phyloP scores from a whole-genome alignment of 2,113 vertebrate species.

The Clarias macrocephalus region DNA sequence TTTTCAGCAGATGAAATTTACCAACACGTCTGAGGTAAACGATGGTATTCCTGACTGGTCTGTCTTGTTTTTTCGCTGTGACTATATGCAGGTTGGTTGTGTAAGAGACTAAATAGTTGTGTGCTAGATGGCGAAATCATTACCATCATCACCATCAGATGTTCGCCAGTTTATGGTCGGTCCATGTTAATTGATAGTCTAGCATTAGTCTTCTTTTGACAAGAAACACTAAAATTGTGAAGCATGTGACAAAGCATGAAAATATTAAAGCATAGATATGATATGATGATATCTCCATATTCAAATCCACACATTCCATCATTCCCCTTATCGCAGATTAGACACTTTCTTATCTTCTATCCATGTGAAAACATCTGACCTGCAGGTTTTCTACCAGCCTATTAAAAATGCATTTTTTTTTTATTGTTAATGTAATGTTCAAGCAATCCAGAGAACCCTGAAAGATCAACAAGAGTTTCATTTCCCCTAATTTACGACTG shows the following conservation, averaged over 20 bases:
- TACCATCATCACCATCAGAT: neutral
- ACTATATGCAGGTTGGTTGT: neutral
- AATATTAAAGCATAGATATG: neutral
- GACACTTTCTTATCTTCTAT: neutral
- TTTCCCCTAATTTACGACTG: neutral
- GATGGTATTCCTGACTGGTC: neutral
- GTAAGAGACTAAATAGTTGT: neutral
- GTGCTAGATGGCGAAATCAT: neutral
- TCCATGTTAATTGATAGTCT: neutral
- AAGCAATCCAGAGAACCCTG: neutral
- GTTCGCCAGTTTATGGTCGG: neutral
- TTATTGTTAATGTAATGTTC: neutral
- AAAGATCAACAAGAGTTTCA: neutral
- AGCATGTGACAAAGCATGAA: neutral
- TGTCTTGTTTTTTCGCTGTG: neutral
- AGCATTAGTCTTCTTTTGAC: neutral
- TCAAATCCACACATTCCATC: neutral
- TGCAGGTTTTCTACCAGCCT: neutral
- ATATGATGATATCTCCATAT: neutral
- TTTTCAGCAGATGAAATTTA: neutral
- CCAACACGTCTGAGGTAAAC: neutral
- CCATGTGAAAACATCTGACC: conserved; percentile 17
- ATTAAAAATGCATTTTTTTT: neutral
- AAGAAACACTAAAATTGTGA: neutral
- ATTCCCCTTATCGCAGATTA: neutral